Conservation (phyloP, 2,888 invertebrate genomes). For the Acanthosepion esculentum region DNA sequence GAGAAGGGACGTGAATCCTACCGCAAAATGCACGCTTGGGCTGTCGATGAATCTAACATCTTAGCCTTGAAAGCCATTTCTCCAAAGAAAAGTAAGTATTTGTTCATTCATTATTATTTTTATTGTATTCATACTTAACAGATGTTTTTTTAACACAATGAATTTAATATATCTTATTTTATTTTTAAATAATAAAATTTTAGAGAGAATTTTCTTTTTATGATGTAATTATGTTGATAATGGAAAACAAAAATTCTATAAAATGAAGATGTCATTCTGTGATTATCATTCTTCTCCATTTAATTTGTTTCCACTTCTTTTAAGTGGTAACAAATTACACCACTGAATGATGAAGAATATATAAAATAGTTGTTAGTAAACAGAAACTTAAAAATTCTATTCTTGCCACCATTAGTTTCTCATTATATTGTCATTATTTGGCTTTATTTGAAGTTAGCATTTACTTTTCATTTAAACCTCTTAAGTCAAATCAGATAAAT, state of each 20-base stretch:
- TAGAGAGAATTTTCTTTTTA: neutral
- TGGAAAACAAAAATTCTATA: neutral
- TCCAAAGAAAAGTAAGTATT: constrained; percentile 75
- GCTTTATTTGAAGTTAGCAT: neutral
- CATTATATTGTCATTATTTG: neutral
- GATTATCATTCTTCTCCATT: too few species aligned
- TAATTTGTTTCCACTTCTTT: neutral
- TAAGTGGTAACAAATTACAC: neutral
- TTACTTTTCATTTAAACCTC: neutral
- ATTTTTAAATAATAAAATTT: neutral
- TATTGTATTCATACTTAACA: neutral
- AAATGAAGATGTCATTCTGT: neutral
- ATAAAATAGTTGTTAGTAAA: neutral
- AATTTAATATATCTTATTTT: neutral
- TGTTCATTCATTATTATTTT: neutral
- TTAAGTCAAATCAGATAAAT: neutral
- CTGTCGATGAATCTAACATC: constrained; percentile 96
- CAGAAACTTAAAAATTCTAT: neutral
- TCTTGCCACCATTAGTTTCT: neutral
- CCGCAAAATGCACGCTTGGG: constrained; percentile 99
- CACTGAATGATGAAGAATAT: neutral
- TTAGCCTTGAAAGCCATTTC: constrained; percentile 97
- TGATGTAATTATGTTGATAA: neutral
- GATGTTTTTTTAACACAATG: neutral
- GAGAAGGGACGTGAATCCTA: constrained; percentile 99